These are phyloP conservation scores for Plecturocebus donacophilus DNA, from an alignment of 2,113 vertebrate genomes.

Conservation along the genomic window DNA sequence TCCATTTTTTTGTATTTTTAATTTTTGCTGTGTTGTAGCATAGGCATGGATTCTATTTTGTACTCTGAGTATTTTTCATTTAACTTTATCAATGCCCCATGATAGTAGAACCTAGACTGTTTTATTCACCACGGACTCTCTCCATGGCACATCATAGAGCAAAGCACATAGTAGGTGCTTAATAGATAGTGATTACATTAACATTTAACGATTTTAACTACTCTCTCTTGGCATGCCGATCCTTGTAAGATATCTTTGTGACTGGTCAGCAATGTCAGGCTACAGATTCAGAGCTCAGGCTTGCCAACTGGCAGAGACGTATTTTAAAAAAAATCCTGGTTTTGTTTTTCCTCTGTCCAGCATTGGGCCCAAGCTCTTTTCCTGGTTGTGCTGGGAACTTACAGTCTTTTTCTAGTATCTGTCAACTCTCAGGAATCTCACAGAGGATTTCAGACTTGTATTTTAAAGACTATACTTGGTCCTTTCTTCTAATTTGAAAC, in stretches of 20 bases:
- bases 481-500: background rate
- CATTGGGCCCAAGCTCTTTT: background rate
- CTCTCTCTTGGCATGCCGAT: background rate
- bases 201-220: background rate
- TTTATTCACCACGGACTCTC: background rate
- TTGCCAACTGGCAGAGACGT: background rate
- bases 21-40: background rate
- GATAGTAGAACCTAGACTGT: background rate
- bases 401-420: background rate
- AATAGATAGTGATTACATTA: constrained; percentile 21
- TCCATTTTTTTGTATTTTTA: background rate
- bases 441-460: background rate
- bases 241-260: background rate
- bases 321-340: background rate
- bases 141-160: background rate
- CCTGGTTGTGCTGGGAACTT: background rate
- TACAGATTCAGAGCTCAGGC: background rate
- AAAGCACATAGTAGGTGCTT: background rate
- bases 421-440: background rate
- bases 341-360: background rate
- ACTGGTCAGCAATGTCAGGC: background rate
- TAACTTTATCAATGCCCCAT: background rate
- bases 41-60: constrained; percentile 10
- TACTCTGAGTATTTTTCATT: background rate
- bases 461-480: background rate